These are phyloP conservation scores for Muscicapa comitata DNA, from an alignment of 2,797 vertebrate species.

Conservation along the genomic window DNA sequence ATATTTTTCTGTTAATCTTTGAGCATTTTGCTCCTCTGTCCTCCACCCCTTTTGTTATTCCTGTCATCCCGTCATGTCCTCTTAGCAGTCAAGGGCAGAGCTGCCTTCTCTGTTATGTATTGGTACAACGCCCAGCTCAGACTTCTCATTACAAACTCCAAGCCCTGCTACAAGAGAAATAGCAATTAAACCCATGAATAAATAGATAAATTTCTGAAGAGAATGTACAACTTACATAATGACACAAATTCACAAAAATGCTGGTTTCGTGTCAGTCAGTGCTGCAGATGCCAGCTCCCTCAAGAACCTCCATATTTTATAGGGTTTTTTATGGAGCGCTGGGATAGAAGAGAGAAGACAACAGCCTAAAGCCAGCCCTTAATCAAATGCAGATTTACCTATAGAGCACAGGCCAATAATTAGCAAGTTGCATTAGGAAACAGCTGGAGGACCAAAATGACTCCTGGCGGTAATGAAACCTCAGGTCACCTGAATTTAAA, in stretches of 20 bases:
- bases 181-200: slow-evolving; percentile 22
- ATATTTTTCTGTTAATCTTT: background rate
- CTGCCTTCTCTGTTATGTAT: slow-evolving; percentile 1
- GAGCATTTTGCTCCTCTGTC: background rate
- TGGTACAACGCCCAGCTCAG: slow-evolving; percentile 36
- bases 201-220: slow-evolving; percentile 11
- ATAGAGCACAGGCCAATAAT: fast-evolving
- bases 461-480: background rate
- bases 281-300: background rate
- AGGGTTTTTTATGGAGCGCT: background rate
- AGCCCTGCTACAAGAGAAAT: background rate
- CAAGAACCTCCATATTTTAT: slow-evolving; percentile 21
- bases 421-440: background rate
- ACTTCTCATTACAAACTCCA: background rate
- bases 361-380: slow-evolving; percentile 13
- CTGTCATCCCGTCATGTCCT: background rate
- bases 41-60: slow-evolving; percentile 27
- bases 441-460: background rate
- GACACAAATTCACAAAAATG: slow-evolving; percentile 54
- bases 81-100: slow-evolving; percentile 23
- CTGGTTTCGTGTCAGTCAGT: background rate
- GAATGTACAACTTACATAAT: slow-evolving; percentile 9
- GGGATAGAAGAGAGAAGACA: slow-evolving; percentile 4
- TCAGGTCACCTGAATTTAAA: slow-evolving; percentile 27
- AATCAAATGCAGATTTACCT: slow-evolving; percentile 52